Conservation (phyloP, 2,113 vertebrate genomes). For the Proteles cristata region DNA sequence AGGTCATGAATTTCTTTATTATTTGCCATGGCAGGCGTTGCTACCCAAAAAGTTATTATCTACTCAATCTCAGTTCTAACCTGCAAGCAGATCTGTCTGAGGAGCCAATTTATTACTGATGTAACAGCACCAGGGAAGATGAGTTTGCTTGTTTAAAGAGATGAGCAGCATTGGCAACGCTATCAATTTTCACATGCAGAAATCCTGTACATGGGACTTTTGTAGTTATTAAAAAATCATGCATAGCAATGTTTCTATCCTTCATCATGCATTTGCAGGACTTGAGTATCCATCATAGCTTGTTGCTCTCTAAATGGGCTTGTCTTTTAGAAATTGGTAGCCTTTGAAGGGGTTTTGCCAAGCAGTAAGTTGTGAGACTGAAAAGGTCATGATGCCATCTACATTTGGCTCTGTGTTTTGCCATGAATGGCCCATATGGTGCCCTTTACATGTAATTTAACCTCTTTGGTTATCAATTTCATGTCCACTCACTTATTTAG, state of each 20-base stretch:
- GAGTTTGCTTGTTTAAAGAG: slow-evolving; percentile 74
- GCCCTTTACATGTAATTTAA: neutral
- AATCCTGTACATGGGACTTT: slow-evolving; percentile 45
- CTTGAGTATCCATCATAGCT: neutral
- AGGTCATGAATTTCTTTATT: slow-evolving; percentile 65
- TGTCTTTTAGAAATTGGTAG: neutral
- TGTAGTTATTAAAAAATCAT: slow-evolving; percentile 71
- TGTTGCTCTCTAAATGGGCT: neutral
- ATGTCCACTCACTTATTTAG: neutral
- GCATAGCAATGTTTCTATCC: slow-evolving; percentile 47
- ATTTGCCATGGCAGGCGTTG: slow-evolving; percentile 49
- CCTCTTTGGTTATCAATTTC: neutral
- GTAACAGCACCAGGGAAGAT: slow-evolving; percentile 61
- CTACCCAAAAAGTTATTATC: slow-evolving; percentile 68
- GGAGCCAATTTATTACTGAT: slow-evolving; percentile 68
- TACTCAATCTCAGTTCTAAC: slow-evolving; percentile 69
- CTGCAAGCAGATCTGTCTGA: slow-evolving; percentile 60
- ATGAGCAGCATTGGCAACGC: neutral
- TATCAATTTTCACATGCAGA: slow-evolving; percentile 71
- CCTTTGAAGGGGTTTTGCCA: neutral
- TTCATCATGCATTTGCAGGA: slow-evolving; percentile 1
- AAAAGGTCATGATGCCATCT: neutral
- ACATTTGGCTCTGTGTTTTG: neutral
- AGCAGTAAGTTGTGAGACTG: neutral
- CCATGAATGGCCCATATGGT: neutral